Conservation (phyloP, 1,140 invertebrate species). For the Trichonephila inaurata region DNA sequence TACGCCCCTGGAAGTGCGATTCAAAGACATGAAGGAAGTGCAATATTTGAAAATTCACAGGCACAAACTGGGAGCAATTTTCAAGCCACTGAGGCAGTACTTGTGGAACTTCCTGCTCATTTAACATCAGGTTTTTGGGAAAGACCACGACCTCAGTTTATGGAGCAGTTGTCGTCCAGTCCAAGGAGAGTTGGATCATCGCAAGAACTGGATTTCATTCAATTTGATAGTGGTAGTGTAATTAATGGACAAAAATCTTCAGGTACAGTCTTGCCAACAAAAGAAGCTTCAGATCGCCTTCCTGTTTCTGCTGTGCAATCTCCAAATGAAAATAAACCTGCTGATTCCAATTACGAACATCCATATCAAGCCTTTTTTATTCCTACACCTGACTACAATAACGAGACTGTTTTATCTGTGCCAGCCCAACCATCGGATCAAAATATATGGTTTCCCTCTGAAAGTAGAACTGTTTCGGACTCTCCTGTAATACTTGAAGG, state of each 20-base stretch:
- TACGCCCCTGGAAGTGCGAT: neutral
- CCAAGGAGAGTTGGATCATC: neutral
- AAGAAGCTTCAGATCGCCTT: neutral
- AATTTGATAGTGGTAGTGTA: neutral
- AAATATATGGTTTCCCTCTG: neutral
- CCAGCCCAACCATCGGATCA: neutral
- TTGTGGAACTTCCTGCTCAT: constrained; percentile 43
- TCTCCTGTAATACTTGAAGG: neutral
- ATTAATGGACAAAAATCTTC: neutral
- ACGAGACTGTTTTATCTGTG: neutral
- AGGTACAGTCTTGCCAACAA: neutral
- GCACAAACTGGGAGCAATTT: neutral
- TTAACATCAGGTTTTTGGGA: constrained; percentile 63
- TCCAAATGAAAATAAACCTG: neutral
- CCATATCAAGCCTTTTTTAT: neutral
- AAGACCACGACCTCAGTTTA: constrained; percentile 27
- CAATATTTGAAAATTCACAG: neutral
- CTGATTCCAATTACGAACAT: neutral
- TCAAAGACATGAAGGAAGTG: neutral
- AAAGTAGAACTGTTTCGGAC: neutral
- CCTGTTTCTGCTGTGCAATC: neutral
- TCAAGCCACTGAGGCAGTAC: constrained; percentile 19
- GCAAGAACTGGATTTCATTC: neutral
- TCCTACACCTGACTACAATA: neutral
- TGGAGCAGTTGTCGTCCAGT: constrained; percentile 3